Evolutionary conservation across 2,797 vertebrate species (phyloP).

Genomic region (Gymnothorax javanicus): DNA sequence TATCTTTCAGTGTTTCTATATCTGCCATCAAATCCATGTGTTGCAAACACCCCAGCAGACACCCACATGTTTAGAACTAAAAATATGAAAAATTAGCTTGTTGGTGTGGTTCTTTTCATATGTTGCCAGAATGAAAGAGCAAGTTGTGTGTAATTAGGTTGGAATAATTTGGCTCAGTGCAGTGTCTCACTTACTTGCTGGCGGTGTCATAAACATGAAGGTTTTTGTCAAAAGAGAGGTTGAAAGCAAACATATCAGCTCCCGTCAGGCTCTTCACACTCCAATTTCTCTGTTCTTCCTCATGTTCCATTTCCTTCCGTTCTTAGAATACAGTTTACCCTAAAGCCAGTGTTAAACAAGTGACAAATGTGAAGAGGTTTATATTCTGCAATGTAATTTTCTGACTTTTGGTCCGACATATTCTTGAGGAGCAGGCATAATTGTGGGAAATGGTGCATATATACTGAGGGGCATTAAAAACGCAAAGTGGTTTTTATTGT

Average conservation of each 20-base stretch:
- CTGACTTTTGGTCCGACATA: background rate
- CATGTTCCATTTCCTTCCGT: background rate
- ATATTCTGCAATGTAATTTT: background rate
- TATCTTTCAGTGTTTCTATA: background rate
- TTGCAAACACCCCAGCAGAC: background rate
- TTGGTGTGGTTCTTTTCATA: background rate
- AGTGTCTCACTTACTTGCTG: background rate
- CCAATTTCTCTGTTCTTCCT: background rate
- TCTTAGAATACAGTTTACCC: background rate
- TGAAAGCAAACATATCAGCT: background rate
- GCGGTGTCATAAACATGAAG: background rate
- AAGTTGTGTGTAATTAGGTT: background rate
- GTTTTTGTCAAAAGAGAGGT: background rate
- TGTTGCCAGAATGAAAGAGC: background rate
- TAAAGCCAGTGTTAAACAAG: background rate
- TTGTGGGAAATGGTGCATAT: background rate
- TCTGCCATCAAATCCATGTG: background rate
- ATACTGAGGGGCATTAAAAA: too few species aligned
- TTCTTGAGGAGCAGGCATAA: background rate
- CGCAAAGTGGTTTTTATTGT: too few species aligned
- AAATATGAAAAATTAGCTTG: constrained; percentile 17
- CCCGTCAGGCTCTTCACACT: constrained; percentile 6
- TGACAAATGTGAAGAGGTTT: background rate
- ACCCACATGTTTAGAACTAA: background rate
- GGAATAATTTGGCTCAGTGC: constrained; percentile 1